Base-by-base conservation (phyloP, 2,797 vertebrate genomes). In the Pangasius krempfi region DNA sequence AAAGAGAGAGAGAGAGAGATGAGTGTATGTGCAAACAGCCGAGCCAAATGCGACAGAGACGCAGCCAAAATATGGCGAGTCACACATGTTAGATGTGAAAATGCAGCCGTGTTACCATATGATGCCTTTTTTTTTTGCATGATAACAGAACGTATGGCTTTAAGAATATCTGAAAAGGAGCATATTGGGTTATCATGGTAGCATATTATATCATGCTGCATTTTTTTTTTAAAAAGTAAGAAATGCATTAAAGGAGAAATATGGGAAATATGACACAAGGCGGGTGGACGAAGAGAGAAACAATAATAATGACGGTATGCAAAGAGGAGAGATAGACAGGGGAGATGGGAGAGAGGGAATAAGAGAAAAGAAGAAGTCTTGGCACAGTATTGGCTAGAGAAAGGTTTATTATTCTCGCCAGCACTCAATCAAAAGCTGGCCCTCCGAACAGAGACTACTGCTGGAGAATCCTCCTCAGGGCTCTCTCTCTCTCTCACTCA, bases 401-500 rank as follows among this genome's bases (percentile, higher is more conserved):
- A 93, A 95, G 95, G 94, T 96, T 97, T 97, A 96, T 97, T 97
- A 96, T 97, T 97, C 96, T 92, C 95, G 95, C 95, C 95, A 93
- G 95, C 95, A 93, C 96, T 97, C 97, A 93, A 96, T 97, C 96
- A 97, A 96, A 96, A 94, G 95, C 94, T 96, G 96, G 96, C 97
- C 96, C 95, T 94, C 92, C 92, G 96, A 97, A 96, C 96, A 95
- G 95, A 97, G 96, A 97, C 96, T 96, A 95, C 97, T 96, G 96
- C 95, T 92, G 95, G 96, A 94, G 96, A 96, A 96, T 96, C 96
- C 94, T 97, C 96, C 96, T 94, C 95, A 94, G 96, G 96, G 96
- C 94, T 89, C 89, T 79, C 84, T 90, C 89, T 89, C 89, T 92
- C 90, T 88, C 87, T 66, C 72, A 44, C 37, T 44, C 70, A 44